Evolutionary conservation across 2,888 invertebrate species (phyloP).

Genomic region (Gastracanthus pulcherrimus): DNA sequence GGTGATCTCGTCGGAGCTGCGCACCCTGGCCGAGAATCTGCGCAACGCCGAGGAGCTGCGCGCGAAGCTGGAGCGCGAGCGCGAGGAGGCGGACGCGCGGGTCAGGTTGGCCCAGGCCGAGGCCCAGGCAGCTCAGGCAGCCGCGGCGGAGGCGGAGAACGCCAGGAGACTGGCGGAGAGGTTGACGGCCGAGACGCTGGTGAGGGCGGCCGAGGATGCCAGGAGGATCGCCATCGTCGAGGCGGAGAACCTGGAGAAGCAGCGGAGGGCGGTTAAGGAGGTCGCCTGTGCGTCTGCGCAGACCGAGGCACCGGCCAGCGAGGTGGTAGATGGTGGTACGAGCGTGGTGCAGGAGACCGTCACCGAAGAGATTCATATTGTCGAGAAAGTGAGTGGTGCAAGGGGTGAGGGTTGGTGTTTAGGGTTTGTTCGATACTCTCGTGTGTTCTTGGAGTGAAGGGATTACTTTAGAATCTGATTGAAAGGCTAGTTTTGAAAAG

Average conservation of each 20-base stretch:
- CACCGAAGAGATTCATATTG: slow-evolving; percentile 71
- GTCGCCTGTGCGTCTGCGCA: slow-evolving; percentile 65
- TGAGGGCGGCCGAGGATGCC: slow-evolving; percentile 71
- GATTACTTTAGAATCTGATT: no score
- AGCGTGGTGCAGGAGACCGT: slow-evolving; percentile 67
- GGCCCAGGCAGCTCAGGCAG: slow-evolving; percentile 76
- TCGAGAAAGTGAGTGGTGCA: slow-evolving; percentile 67
- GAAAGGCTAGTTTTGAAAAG: no score
- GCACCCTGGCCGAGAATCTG: slow-evolving; percentile 80
- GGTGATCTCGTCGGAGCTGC: slow-evolving; percentile 81
- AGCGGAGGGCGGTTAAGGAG: slow-evolving; percentile 53
- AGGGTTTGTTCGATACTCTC: no score
- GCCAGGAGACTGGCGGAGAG: slow-evolving; percentile 78
- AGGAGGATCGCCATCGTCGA: slow-evolving; percentile 66
- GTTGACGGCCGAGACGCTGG: slow-evolving; percentile 72
- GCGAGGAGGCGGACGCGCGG: slow-evolving; percentile 78
- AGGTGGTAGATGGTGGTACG: slow-evolving; percentile 60
- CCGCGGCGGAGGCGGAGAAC: slow-evolving; percentile 76
- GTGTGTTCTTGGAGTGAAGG: no score
- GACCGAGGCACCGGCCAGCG: slow-evolving; percentile 63
- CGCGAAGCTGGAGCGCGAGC: slow-evolving; percentile 77
- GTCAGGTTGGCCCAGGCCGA: slow-evolving; percentile 77
- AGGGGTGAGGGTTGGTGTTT: not conserved
- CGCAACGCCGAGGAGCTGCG: slow-evolving; percentile 79
- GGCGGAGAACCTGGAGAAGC: slow-evolving; percentile 56